Evolutionary conservation across 2,797 vertebrate species (phyloP), one percentile per base, ranked within the genome.

Genomic region (Hippocampus kuda): DNA sequence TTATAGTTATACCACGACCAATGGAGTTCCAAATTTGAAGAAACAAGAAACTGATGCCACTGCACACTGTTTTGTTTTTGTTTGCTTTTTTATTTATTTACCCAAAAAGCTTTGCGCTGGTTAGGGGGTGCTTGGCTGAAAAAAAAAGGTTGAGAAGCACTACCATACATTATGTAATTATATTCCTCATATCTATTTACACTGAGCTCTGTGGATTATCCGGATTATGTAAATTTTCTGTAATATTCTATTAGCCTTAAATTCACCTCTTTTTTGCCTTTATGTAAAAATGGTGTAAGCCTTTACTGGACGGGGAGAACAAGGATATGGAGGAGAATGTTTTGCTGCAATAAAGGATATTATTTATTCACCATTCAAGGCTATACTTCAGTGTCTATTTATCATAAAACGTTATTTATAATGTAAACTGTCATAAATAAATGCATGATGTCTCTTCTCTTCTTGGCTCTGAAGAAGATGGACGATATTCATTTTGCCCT

Each of bases 121-220:
- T 38, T 38, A 38, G 6, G 34, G 34, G 34, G 34, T 38, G 34
- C 7, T 38, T 38, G 34, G 34, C 34, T 38, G 34, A 38, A 7
- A 38, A 38, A 38, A 38, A 38, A 38, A 8, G 6, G 34, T 38
- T 38, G 34, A 38, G 34, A 38, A 38, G 34, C 34, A 38, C 34
- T 60, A 34, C 57, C 13, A 30, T 34, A 60, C 49, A 51, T 51
- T 53, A n/a, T 53, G 22, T 53, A n/a, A 53, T 53, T 53, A 11
- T 9, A 60, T 16, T 34, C 27, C 16, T 34, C 7, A 30, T 8
- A 18, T 34, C 2, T 15, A 60, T 34, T 2, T 26, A 30, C 26
- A 59, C 27, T 60, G 57, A 60, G 57, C 57, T 18, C 26, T 60
- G 57, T 60, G 57, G 57, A 60, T 60, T 60, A 60, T 60, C 57